phyloP scores from a whole-genome alignment of 2,113 vertebrate genomes.

The Chascanopsetta lugubris region DNA sequence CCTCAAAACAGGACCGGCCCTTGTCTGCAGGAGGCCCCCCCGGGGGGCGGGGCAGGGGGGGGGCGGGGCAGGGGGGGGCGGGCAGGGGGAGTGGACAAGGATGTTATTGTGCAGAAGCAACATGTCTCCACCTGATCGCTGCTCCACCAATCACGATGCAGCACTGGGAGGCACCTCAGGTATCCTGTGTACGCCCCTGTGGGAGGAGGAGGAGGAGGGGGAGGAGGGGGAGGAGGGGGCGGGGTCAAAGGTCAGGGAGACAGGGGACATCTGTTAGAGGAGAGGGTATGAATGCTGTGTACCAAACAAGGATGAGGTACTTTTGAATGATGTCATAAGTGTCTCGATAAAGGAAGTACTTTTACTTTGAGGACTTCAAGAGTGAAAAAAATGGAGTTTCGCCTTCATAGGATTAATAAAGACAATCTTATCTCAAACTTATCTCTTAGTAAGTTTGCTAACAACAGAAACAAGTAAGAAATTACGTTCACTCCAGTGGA shows the following conservation, averaged over 20 bases:
- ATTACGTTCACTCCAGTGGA: too few species aligned
- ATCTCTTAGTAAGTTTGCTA: too few species aligned
- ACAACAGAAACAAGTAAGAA: too few species aligned
- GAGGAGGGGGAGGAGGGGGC: too few species aligned
- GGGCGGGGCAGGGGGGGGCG: constrained; percentile 3
- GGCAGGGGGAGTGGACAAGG: constrained; percentile 34
- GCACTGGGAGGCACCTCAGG: constrained; percentile 19
- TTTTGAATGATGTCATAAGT: too few species aligned
- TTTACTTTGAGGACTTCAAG: too few species aligned
- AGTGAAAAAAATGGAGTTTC: too few species aligned
- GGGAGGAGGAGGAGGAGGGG: neutral
- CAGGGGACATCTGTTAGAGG: constrained; percentile 18
- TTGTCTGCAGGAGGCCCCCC: constrained; percentile 24
- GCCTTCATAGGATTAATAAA: too few species aligned
- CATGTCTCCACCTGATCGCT: constrained; percentile 19
- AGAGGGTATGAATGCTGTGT: neutral
- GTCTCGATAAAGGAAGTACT: too few species aligned
- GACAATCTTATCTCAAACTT: too few species aligned
- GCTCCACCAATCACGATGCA: constrained; percentile 46
- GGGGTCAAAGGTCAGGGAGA: constrained; percentile 36
- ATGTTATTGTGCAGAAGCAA: constrained; percentile 51
- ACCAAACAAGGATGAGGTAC: too few species aligned
- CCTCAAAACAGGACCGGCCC: constrained; percentile 23
- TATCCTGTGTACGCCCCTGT: constrained; percentile 52
- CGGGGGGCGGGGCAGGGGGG: too few species aligned